Conservation (phyloP, 2,888 invertebrate species). For the Rosalia funebris region DNA sequence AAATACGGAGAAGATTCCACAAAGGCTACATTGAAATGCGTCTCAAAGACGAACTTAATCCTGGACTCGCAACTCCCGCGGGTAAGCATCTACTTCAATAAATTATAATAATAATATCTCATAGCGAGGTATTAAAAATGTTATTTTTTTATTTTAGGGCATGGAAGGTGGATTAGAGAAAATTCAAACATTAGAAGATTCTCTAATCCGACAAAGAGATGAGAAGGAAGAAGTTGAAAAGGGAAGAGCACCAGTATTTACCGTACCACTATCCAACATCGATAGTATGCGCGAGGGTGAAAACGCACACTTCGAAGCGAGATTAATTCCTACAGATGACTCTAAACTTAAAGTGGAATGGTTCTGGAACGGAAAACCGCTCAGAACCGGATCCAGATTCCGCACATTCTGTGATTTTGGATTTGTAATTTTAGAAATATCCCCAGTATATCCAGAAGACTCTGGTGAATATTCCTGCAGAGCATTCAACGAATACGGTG, state of each 20-base stretch:
- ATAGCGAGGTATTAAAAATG: neutral
- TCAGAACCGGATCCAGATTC: conserved; percentile 90
- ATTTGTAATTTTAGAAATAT: conserved; percentile 96
- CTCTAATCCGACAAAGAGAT: conserved; percentile 81
- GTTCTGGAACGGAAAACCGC: conserved; percentile 93
- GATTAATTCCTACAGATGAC: conserved; percentile 89
- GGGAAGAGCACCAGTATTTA: conserved; percentile 90
- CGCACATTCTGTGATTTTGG: conserved; percentile 98
- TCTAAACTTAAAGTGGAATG: conserved; percentile 91
- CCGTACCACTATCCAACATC: conserved; percentile 86
- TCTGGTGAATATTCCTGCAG: conserved; percentile 92
- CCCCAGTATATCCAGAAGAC: conserved; percentile 96
- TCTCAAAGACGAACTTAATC: conserved; percentile 89
- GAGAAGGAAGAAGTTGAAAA: conserved; percentile 78
- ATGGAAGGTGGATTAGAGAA: conserved; percentile 96
- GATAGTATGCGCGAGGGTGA: conserved; percentile 90
- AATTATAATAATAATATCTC: too few species aligned
- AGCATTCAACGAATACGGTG: conserved; percentile 88
- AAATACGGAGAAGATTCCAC: conserved; percentile 90
- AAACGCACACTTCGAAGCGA: conserved; percentile 90
- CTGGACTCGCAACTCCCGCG: conserved; percentile 92
- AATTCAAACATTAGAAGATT: conserved; percentile 91
- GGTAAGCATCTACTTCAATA: conserved; percentile 72
- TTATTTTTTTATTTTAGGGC: conserved; percentile 67
- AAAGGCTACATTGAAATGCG: conserved; percentile 84